phyloP scores from a whole-genome alignment of 2,888 invertebrate species.

The Andrena haemorrhoa region DNA sequence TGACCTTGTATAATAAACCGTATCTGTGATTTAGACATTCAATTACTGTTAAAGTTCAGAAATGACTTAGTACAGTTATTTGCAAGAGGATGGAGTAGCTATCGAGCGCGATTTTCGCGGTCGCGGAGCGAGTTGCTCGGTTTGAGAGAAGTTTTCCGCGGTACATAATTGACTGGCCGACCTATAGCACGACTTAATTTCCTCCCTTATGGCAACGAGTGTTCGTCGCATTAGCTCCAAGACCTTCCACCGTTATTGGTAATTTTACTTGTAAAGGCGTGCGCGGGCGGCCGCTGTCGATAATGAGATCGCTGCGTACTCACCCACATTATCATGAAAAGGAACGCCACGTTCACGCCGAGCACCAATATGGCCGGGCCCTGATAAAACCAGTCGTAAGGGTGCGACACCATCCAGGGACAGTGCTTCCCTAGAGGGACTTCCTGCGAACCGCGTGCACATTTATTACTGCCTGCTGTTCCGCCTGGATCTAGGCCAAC shows the following conservation, averaged over 20 bases:
- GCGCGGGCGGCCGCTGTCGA: background rate
- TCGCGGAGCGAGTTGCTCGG: too few relatives aligned
- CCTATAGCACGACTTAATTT: background rate
- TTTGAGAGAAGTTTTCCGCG: background rate
- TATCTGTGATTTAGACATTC: too few relatives aligned
- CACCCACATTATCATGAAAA: slow-evolving; percentile 95
- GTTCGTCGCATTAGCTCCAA: background rate
- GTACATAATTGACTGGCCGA: slow-evolving; percentile 6
- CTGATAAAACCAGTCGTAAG: slow-evolving; percentile 95
- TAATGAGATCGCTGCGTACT: slow-evolving; percentile 82
- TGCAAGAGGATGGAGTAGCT: too few relatives aligned
- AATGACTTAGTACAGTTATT: too few relatives aligned
- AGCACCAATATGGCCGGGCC: slow-evolving; percentile 93
- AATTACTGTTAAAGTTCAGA: too few relatives aligned
- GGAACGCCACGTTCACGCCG: slow-evolving; percentile 92
- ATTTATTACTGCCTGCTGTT: slow-evolving; percentile 17
- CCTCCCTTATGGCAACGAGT: background rate
- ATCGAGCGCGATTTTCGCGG: too few relatives aligned
- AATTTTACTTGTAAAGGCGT: background rate
- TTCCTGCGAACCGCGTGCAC: slow-evolving; percentile 70
- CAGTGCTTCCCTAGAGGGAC: slow-evolving; percentile 86
- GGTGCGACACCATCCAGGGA: slow-evolving; percentile 92
- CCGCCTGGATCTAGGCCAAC: slow-evolving; percentile 15
- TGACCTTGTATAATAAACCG: too few relatives aligned
- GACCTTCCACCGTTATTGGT: background rate